phyloP scores from a whole-genome alignment of 1,140 invertebrate genomes.

The Babylonia areolata region DNA sequence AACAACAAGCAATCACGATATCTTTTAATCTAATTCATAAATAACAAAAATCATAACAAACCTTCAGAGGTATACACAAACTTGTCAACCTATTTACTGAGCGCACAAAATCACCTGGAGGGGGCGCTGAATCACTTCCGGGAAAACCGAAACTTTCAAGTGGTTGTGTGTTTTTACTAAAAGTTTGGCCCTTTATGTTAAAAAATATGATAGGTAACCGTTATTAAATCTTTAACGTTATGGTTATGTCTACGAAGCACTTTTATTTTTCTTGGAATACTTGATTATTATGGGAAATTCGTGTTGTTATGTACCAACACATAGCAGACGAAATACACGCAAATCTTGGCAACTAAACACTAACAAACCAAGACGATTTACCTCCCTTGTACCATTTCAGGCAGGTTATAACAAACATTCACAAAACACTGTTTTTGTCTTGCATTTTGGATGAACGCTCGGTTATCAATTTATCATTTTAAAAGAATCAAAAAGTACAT shows the following conservation, averaged over 20 bases:
- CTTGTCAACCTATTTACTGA: constrained; percentile 20
- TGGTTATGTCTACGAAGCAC: no score
- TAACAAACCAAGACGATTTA: not conserved
- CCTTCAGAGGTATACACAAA: not conserved
- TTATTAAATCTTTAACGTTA: no score
- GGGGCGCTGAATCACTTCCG: constrained; percentile 24
- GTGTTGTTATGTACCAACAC: not conserved
- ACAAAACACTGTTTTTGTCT: no score
- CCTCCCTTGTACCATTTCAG: not conserved
- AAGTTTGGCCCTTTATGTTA: no score
- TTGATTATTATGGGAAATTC: no score
- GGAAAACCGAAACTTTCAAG: constrained; percentile 8
- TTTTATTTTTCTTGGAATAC: no score
- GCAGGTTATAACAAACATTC: no score
- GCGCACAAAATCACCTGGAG: not conserved
- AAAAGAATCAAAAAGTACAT: no score
- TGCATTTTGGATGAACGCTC: no score
- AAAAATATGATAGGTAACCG: no score
- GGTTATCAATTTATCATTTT: no score
- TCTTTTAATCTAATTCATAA: not conserved
- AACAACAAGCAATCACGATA: not conserved
- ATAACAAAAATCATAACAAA: not conserved
- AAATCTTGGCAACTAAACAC: not conserved
- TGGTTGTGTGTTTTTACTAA: no score
- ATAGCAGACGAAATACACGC: not conserved